These are phyloP conservation scores for Dorcus hopei DNA, from an alignment of 2,888 invertebrate species.

Conservation along the genomic window DNA sequence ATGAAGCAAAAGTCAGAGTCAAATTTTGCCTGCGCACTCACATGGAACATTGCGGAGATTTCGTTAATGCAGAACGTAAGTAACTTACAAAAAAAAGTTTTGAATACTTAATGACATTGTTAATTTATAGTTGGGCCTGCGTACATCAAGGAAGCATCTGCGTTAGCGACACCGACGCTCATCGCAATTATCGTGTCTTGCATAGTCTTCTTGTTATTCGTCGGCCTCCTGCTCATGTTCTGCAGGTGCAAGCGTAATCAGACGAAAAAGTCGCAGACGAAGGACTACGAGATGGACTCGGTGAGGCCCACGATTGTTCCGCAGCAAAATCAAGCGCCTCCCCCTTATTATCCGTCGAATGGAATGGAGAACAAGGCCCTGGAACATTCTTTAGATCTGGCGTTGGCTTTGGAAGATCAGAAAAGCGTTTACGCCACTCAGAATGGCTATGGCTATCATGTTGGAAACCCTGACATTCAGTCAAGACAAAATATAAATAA, in stretches of 20 bases:
- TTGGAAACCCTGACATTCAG: constrained; percentile 66
- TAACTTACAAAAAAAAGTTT: constrained; percentile 29
- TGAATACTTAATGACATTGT: neutral
- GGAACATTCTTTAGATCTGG: constrained; percentile 84
- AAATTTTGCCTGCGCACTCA: constrained; percentile 79
- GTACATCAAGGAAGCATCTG: constrained; percentile 75
- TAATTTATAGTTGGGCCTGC: constrained; percentile 70
- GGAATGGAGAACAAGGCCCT: constrained; percentile 90
- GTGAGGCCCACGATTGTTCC: constrained; percentile 81
- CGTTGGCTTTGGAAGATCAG: constrained; percentile 78
- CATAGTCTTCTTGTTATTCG: constrained; percentile 74
- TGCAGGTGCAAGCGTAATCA: constrained; percentile 81
- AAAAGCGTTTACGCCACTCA: constrained; percentile 82
- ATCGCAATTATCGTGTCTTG: constrained; percentile 77
- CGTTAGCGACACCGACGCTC: constrained; percentile 72
- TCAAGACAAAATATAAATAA: constrained; percentile 69
- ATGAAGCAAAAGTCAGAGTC: constrained; percentile 68
- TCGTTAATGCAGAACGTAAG: constrained; percentile 81
- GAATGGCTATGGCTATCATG: constrained; percentile 82
- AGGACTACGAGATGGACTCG: constrained; percentile 89
- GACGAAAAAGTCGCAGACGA: constrained; percentile 74
- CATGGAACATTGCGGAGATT: constrained; percentile 79
- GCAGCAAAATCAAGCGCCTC: constrained; percentile 84
- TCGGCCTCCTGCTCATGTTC: constrained; percentile 74
- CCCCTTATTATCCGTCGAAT: constrained; percentile 84